A percentile compares a stretch with the other conserved stretches of the same genome.
phyloP scores from a whole-genome alignment of 2,888 invertebrate species.

The Drosophila mercatorum region DNA sequence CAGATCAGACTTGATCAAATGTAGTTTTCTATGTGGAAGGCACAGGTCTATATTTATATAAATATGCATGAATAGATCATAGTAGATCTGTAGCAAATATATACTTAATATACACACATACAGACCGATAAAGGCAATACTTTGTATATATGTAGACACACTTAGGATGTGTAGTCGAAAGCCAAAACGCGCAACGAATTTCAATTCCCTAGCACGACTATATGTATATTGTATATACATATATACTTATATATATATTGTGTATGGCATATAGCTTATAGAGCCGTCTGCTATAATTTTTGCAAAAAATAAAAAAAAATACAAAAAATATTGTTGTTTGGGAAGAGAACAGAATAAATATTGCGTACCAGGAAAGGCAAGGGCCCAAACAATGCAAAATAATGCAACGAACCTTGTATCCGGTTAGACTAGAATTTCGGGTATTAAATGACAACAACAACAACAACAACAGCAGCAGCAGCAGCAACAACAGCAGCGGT shows the following conservation, averaged over 20 bases:
- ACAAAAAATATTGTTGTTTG: conserved; percentile 2
- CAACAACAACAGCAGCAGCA: conserved; percentile 46
- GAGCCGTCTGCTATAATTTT: background rate
- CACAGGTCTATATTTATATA: background rate
- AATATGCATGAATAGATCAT: background rate
- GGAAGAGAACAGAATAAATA: conserved; percentile 22
- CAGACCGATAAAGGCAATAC: background rate
- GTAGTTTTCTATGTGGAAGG: background rate
- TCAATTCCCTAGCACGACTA: background rate
- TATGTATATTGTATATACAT: background rate
- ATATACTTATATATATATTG: background rate
- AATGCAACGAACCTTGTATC: conserved; percentile 81
- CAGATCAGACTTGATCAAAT: background rate
- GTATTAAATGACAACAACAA: conserved; percentile 75
- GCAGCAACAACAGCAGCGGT: background rate
- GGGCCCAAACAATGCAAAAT: conserved; percentile 70
- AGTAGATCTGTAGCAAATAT: background rate
- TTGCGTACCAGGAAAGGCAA: conserved; percentile 52
- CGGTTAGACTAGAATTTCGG: conserved; percentile 82
- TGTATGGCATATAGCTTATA: background rate
- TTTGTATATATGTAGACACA: background rate
- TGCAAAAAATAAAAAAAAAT: background rate
- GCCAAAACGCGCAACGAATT: background rate
- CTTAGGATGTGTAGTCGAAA: background rate
- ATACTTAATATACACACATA: background rate